Base-by-base conservation (phyloP, 53 echinoderm and acorn worm species). In the Echinometra lucunter region DNA sequence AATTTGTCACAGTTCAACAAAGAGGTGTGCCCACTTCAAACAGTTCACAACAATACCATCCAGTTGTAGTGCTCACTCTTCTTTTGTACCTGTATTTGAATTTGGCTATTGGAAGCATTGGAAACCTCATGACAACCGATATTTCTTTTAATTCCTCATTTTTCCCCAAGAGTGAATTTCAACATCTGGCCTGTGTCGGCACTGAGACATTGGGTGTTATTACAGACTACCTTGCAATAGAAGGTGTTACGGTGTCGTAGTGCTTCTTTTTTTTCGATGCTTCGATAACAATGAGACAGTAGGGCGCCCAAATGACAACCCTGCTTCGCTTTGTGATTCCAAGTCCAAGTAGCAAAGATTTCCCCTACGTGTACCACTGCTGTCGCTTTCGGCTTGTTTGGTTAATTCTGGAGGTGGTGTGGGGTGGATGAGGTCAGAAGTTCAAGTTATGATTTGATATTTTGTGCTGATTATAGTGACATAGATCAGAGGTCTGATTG, bases 361-460 rank as follows among this genome's bases (percentile, higher is more conserved):
- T 60, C 38, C 38, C 53, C 53, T 53, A 53, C 53, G 53, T 23
- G 19, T 37, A 90, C 18, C 38, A 23, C 58, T 90, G 45, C 38
- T 90, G 58, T 15, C 4, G 47, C 85, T 49, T 47, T 45, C 1
- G 85, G 85, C 45, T 85, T 85, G 85, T 85, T 85, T 45, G 85
- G 45, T 85, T 49, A n/a, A 30, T 85, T 30, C 53, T 85, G 30
- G 93, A 93, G 93, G 93, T 74, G 83, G 37, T 94, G 57, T 82
- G 27, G 30, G 82, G 82, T 27, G 66, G 57, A 4, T 12, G 4
- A 45, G 94, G 82, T 94, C 82, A 83, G 2, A 66, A 83, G 94
- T 94, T 94, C 94, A 83, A 74, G 75, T 74, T 93, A 49, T 93
- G 49, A 93, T 91, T 91, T 91, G 91, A 91, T 91, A 57, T 91